Base-by-base conservation (phyloP, 2,888 invertebrate genomes). In the Drosophila limbata region DNA sequence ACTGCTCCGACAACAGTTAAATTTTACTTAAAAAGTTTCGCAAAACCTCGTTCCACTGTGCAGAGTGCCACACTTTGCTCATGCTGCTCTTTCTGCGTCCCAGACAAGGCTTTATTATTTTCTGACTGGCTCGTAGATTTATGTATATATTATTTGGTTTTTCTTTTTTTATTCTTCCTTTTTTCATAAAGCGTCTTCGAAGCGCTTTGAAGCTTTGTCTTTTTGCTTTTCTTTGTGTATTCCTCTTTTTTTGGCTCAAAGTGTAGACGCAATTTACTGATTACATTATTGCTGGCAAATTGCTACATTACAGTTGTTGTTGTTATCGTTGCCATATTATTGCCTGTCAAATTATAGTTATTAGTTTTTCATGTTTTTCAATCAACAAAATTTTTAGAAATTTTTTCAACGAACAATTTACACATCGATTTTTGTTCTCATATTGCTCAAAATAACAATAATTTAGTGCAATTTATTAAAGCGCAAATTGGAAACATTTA, bases 201-300 rank as follows among this genome's bases (percentile, higher is more conserved):
- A 69, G 37, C 70, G 76, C 76, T 85, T 69, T 61, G 55, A 68
- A 80, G 69, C 78, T 69, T 77, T 35, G 68, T 60, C 57, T 75
- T 67, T 56, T 51, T 19, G 48, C 48, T 9, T 57, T 52, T n/a
- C 60, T 63, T 39, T 45, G 33, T 33, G 10, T 47, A 10, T 47
- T 35, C 31, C 44, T 37, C 31, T 40, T 60, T 66, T 76, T 68
- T 61, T 55, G 65, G 45, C 57, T 42, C 61, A 66, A 73, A 84
- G 81, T 81, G 87, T 81, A 81, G 84, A 78, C 80, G 84, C 77
- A 88, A 86, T 86, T 84, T 86, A 69, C 81, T 84, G 87, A 86
- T 87, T 86, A 80, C 78, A 84, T 86, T 87, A 88, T 88, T 77
- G 84, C 83, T 68, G 70, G 85, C 79, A 87, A 87, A 87, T 87